Percentiles rank a stretch among this genome's conserved stretches.
Evolutionary conservation across 2,888 invertebrate genomes (phyloP).

Genomic region (Phortica okadai): DNA sequence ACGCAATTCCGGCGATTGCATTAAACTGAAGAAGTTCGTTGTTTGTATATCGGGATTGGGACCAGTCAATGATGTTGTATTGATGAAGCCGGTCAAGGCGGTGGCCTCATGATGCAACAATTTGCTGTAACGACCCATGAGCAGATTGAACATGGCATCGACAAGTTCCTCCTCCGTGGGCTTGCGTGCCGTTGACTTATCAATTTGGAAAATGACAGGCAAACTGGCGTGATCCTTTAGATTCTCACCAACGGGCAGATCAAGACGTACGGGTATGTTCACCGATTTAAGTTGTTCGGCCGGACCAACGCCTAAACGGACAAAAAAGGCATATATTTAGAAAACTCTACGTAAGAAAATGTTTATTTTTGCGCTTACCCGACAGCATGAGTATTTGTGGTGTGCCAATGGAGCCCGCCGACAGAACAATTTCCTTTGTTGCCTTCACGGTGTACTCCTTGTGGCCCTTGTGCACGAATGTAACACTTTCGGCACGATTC

Average conservation of each 20-base stretch:
- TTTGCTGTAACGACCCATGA: slow-evolving; percentile 78
- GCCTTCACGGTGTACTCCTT: slow-evolving; percentile 78
- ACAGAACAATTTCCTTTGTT: slow-evolving; percentile 88
- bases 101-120: slow-evolving; percentile 77
- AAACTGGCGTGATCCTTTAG: slow-evolving; percentile 89
- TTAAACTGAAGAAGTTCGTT: slow-evolving; percentile 77
- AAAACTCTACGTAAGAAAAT: too few species aligned
- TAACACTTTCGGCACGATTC: slow-evolving; percentile 78
- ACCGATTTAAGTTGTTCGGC: slow-evolving; percentile 63
- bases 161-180: slow-evolving; percentile 75
- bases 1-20: slow-evolving; percentile 73
- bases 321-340: neutral
- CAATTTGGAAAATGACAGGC: slow-evolving; percentile 76
- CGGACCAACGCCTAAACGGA: slow-evolving; percentile 70
- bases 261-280: slow-evolving; percentile 65
- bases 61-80: slow-evolving; percentile 77
- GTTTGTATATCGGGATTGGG: slow-evolving; percentile 80
- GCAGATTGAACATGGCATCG: slow-evolving; percentile 77
- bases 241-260: slow-evolving; percentile 82
- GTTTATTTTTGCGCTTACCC: slow-evolving; percentile 77
- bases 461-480: slow-evolving; percentile 77
- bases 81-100: slow-evolving; percentile 80
- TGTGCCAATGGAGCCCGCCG: slow-evolving; percentile 94
- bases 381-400: slow-evolving; percentile 94
- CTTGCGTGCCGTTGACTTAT: slow-evolving; percentile 73